Base-by-base conservation (phyloP, 23 tunicate species). In the Styela clava region DNA sequence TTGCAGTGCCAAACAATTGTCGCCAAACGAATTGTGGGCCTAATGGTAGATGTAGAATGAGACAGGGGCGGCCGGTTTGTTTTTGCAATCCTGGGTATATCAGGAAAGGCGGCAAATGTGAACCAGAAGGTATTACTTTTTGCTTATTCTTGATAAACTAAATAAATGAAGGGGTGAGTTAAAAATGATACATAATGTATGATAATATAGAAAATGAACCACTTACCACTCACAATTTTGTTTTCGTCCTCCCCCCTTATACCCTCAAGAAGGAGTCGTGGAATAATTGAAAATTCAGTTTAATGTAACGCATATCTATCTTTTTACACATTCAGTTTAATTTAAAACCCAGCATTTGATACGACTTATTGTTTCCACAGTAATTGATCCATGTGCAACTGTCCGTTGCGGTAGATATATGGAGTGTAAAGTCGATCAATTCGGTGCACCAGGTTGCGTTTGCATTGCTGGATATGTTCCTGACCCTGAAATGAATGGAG, bases 401-500 rank as follows among this genome's bases (percentile, higher is more conserved):
- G 70, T 27, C 9, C 70, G 31, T 24, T 65, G 70, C 18, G 30
- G 31, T 5, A 24, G 31, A 65, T 24, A 5, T 65, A 65, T 65
- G 70, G 18, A 9, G 7, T 65, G 70, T 27, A 9, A 27, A 24
- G 31, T 27, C 7, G 70, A 65, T 18, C 29, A 3, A 24, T 65
- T 18, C 9, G 31, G 30, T 27, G 29, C 31, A 24, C 70, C 70
- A 3, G 70, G 29, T 7, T 65, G 70, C 16, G 70, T 65, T 24
- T 65, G 70, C 70, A 65, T 24, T 7, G 16, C 70, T 65, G 70
- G 70, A 9, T 65, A 65, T 16, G 70, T 65, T 24, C 70, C 29
- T 24, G 31, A 65, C 70, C 29, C 70, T 3, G 30, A 5, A 9
- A 44, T 44, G 56, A 44, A 44, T 12, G 70, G 70, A 5, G 29